Percentiles rank a stretch among this genome's conserved stretches.
Evolutionary conservation across 2,797 vertebrate species (phyloP).

Genomic region (Sebastes taczanowskii): DNA sequence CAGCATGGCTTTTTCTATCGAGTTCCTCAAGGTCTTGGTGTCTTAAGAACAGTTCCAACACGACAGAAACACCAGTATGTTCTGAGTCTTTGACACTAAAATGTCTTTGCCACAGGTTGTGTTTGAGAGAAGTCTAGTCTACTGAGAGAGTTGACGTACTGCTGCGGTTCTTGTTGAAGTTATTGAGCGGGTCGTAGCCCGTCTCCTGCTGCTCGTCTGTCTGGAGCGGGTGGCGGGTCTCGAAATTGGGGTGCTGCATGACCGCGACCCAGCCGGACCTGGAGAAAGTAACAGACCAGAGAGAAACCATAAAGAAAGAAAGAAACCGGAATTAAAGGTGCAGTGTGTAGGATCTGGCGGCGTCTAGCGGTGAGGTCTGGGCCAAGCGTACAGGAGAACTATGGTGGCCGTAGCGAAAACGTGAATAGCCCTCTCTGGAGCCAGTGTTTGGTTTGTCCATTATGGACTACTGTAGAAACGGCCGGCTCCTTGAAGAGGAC

Average conservation of each 20-base stretch:
- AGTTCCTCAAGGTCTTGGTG: too few species aligned
- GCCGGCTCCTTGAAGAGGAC: too few species aligned
- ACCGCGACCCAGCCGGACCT: constrained; percentile 56
- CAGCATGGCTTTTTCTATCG: fast-evolving
- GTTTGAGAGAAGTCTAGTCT: background rate
- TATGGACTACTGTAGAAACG: too few species aligned
- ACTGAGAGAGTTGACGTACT: constrained; percentile 75
- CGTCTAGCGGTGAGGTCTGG: too few species aligned
- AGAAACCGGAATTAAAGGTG: background rate
- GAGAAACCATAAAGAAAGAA: background rate
- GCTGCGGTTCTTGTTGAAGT: constrained; percentile 85
- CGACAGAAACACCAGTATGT: background rate
- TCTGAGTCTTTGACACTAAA: background rate
- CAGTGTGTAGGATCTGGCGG: fast-evolving
- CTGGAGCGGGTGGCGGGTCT: constrained; percentile 94
- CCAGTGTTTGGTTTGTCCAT: too few species aligned
- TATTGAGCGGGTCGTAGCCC: constrained; percentile 91
- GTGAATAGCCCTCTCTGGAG: too few species aligned
- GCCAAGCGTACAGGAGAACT: too few species aligned
- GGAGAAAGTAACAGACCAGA: background rate
- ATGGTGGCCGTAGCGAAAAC: fast-evolving
- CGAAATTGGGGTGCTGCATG: constrained; percentile 94
- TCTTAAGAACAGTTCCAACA: background rate
- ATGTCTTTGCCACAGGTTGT: background rate
- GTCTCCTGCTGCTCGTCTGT: constrained; percentile 96